Conservation (phyloP, 2,888 invertebrate genomes). For the Idaea aversata region DNA sequence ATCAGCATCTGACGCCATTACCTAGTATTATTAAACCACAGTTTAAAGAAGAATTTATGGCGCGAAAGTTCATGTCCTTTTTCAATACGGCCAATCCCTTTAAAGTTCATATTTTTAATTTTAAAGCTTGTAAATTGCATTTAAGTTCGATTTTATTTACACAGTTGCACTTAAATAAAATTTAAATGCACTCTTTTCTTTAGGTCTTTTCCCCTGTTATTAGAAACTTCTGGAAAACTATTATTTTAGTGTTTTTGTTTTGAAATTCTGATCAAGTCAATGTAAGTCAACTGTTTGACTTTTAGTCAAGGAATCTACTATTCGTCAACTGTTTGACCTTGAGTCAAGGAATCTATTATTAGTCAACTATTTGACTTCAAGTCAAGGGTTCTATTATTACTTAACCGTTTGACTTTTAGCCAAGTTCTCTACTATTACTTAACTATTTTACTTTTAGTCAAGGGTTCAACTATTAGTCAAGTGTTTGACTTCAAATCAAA, state of each 20-base stretch:
- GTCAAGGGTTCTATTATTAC: too few species aligned
- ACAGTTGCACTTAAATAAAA: slow-evolving; percentile 4
- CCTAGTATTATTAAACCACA: too few species aligned
- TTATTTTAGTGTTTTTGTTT: neutral
- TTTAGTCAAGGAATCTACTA: neutral
- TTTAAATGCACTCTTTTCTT: slow-evolving; percentile 9
- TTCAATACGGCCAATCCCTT: neutral
- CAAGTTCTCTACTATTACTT: neutral
- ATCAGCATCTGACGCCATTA: too few species aligned
- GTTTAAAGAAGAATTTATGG: too few species aligned
- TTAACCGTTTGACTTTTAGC: too few species aligned
- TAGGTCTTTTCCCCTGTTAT: slow-evolving; percentile 4
- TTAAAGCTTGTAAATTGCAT: neutral
- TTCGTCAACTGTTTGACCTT: neutral
- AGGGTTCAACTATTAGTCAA: neutral
- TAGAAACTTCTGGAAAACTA: neutral
- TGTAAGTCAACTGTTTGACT: neutral
- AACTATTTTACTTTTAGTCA: neutral
- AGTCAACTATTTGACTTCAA: neutral
- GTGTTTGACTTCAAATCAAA: neutral
- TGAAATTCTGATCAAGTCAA: neutral
- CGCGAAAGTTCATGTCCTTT: neutral
- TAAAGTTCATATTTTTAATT: neutral
- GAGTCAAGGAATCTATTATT: neutral
- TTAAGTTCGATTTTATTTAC: slow-evolving; percentile 11